Evolutionary conservation across 1,140 invertebrate genomes (phyloP).

Genomic region (Stenopsyche tienmushanensis): DNA sequence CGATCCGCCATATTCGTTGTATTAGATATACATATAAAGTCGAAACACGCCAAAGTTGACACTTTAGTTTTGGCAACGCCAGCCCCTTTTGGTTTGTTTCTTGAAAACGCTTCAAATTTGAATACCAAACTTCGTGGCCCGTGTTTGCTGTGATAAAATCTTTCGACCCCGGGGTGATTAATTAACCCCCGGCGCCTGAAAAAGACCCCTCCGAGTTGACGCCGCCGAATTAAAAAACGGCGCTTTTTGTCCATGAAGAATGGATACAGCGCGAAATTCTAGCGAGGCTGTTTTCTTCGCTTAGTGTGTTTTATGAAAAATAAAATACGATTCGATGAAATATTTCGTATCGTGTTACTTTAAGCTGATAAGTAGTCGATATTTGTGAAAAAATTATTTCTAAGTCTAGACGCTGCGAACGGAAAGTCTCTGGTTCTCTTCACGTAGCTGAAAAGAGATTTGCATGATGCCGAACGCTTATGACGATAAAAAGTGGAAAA

Average conservation of each 20-base stretch:
- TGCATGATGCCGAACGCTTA: conserved; percentile 9
- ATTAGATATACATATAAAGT: conserved; percentile 1
- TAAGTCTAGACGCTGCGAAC: too few relatives aligned
- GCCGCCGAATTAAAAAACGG: not conserved
- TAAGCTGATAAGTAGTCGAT: too few relatives aligned
- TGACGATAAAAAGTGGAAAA: not conserved
- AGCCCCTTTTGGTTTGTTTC: conserved; percentile 10
- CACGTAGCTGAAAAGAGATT: conserved; percentile 17
- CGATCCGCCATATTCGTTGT: conserved; percentile 18
- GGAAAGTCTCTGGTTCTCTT: too few relatives aligned
- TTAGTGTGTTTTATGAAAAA: conserved; percentile 14
- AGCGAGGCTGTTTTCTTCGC: conserved; percentile 2
- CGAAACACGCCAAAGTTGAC: conserved; percentile 25
- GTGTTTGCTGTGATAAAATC: conserved; percentile 19
- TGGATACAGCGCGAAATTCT: not conserved
- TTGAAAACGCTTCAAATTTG: conserved; percentile 20
- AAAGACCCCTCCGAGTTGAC: not conserved
- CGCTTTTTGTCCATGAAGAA: conserved; percentile 6
- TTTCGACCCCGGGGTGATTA: conserved; percentile 10
- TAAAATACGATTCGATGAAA: too few relatives aligned
- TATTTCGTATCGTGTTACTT: too few relatives aligned
- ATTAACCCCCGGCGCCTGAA: conserved; percentile 7
- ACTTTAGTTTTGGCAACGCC: conserved; percentile 16
- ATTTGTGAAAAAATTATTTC: too few relatives aligned
- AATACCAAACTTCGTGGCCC: conserved; percentile 16